Evolutionary conservation across 2,113 vertebrate genomes (phyloP), one percentile per base, ranked within the genome.

Genomic region (Megaleporinus macrocephalus): DNA sequence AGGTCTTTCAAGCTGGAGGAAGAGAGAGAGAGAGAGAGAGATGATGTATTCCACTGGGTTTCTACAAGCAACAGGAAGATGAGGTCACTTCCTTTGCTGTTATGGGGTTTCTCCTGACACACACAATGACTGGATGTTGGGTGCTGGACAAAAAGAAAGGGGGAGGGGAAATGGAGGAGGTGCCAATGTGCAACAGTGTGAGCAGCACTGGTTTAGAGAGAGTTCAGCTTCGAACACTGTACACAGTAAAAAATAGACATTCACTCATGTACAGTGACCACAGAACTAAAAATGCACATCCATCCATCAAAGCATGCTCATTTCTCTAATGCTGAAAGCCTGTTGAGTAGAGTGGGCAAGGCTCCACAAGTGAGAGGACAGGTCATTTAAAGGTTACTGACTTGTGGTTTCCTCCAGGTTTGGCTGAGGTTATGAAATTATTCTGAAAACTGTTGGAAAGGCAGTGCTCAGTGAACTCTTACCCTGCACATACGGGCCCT

Each of bases 401-500:
- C 70, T 71, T 47, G 6, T 65, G 27, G 16, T 76, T 61, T 66
- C 15, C 3, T 18, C 24, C 26, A 29, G 61, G n/a, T 10, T 62
- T 62, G n/a, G 26, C n/a, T 65, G 14, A 10, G 27, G n/a, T 20
- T 44, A 63, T 27, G 9, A 65, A 71, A 55, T 51, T 0, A 30
- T 4, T 49, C 16, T 55, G 41, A 61, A 14, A 4, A 55, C 18
- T 14, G 22, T 44, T 49, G 29, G 13, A 33, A n/a, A 5, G 55
- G 41, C 59, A n/a, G 22, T 41, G 41, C 53, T 44, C 30, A 47
- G 22, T 69, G 10, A 79, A 44, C 30, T 20, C 93, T 94, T 77
- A 99, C 98, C 97, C 95, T 99, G 95, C 0, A 99, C 98, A 20
- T 99, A 99, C 0, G 98, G 98, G 0, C 98, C 98, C 85, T 95